Evolutionary conservation across 2,797 vertebrate genomes (phyloP).

Genomic region (Siniperca undulata): DNA sequence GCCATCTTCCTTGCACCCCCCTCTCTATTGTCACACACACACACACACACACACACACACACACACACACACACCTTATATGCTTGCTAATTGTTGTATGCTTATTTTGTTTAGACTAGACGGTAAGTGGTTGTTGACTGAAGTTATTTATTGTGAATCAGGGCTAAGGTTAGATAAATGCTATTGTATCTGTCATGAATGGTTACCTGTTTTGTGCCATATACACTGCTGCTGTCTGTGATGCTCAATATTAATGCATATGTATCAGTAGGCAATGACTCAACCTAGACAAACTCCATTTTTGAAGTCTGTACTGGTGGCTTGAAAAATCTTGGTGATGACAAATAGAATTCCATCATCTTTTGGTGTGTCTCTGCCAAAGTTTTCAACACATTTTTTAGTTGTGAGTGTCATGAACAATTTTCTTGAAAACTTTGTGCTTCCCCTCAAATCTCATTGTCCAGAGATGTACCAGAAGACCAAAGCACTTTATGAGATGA

Average conservation of each 20-base stretch:
- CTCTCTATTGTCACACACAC: too few species aligned
- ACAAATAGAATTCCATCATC: slow-evolving; percentile 26
- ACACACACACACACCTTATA: too few species aligned
- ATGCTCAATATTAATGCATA: slow-evolving; percentile 9
- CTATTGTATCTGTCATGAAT: not conserved
- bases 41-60: too few species aligned
- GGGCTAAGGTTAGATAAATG: too few species aligned
- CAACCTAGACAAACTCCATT: slow-evolving; percentile 37
- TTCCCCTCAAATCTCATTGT: slow-evolving; percentile 36
- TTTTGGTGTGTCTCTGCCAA: slow-evolving; percentile 36
- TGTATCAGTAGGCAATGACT: slow-evolving; percentile 31
- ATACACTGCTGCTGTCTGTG: slow-evolving; percentile 33
- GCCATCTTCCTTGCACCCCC: too few species aligned
- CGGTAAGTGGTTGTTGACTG: too few species aligned
- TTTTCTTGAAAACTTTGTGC: slow-evolving; percentile 47
- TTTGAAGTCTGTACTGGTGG: slow-evolving; percentile 39
- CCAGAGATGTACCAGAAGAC: slow-evolving; percentile 38
- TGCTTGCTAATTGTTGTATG: too few species aligned
- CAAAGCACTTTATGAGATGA: too few species aligned
- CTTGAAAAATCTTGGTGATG: slow-evolving; percentile 10
- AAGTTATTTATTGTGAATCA: too few species aligned
- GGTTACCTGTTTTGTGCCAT: slow-evolving; percentile 42
- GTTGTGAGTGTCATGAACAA: slow-evolving; percentile 26
- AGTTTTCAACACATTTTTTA: slow-evolving; percentile 45
- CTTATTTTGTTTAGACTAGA: too few species aligned